These are phyloP conservation scores for Psittacula cyanocephala DNA, from an alignment of 2,113 vertebrate species.

Conservation along the genomic window DNA sequence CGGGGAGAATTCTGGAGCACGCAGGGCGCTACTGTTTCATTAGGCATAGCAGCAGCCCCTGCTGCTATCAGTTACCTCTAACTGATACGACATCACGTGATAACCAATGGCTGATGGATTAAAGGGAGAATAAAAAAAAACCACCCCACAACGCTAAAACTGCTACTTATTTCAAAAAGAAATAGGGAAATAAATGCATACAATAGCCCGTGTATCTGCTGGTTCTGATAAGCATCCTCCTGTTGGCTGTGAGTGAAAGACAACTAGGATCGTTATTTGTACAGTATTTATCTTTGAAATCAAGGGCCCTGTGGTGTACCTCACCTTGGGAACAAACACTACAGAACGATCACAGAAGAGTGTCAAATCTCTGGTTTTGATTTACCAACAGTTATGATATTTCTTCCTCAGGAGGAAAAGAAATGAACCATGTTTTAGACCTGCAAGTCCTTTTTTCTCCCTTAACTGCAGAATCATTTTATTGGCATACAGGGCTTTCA, in stretches of 20 bases:
- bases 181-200: slow-evolving; percentile 83
- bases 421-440: slow-evolving; percentile 45
- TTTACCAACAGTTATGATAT: slow-evolving; percentile 68
- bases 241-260: slow-evolving; percentile 86
- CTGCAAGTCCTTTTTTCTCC: slow-evolving; percentile 23
- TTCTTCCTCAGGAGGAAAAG: slow-evolving; percentile 64
- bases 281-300: slow-evolving; percentile 87
- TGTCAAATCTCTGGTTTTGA: slow-evolving; percentile 71
- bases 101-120: slow-evolving; percentile 27
- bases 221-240: slow-evolving; percentile 86
- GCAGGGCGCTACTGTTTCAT: slow-evolving; percentile 29
- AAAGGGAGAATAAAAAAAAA: background rate
- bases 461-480: slow-evolving; percentile 42
- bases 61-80: slow-evolving; percentile 49
- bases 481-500: slow-evolving; percentile 28
- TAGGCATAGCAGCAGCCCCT: slow-evolving; percentile 50
- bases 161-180: slow-evolving; percentile 70
- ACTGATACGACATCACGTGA: slow-evolving; percentile 20
- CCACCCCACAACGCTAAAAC: slow-evolving; percentile 5
- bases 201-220: slow-evolving; percentile 75
- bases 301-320: slow-evolving; percentile 81
- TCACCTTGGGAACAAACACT: slow-evolving; percentile 74
- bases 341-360: slow-evolving; percentile 67
- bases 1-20: background rate
- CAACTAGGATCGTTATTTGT: slow-evolving; percentile 81